Percentiles rank a stretch among this genome's conserved stretches.
Conservation (phyloP, 2,888 invertebrate genomes). For the Xanthostigma xanthostigma region DNA sequence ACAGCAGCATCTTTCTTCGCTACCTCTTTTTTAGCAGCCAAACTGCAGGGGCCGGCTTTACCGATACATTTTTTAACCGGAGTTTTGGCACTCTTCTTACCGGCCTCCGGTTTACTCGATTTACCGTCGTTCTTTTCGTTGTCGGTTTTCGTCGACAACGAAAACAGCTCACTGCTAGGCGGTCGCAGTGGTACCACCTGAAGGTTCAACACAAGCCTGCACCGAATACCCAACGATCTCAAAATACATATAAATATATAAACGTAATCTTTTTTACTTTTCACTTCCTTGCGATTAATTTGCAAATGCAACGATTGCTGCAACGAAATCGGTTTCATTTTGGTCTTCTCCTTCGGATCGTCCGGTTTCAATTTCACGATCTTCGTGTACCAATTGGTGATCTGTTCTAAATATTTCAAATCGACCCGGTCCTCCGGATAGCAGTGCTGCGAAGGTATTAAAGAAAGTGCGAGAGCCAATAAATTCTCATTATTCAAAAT, state of each 20-base stretch:
- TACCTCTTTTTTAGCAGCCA: conserved; percentile 8
- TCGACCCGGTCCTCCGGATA: conserved; percentile 62
- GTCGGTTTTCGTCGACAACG: conserved; percentile 32
- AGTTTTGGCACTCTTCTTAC: conserved; percentile 6
- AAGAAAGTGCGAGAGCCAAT: conserved; percentile 50
- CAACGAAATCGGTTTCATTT: conserved; percentile 21
- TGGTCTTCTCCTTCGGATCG: conserved; percentile 16
- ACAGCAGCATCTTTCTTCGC: conserved; percentile 8
- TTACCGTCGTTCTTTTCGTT: conserved; percentile 9
- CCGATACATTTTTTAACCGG: conserved; percentile 7
- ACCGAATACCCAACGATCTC: conserved; percentile 66
- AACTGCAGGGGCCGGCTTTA: conserved; percentile 11
- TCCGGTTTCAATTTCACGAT: conserved; percentile 34
- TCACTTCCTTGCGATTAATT: conserved; percentile 44
- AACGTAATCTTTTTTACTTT: conserved; percentile 52
- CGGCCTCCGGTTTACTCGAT: conserved; percentile 3
- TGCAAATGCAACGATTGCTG: conserved; percentile 35
- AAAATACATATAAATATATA: conserved; percentile 62
- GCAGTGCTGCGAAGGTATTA: conserved; percentile 58
- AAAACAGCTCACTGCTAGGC: conserved; percentile 43
- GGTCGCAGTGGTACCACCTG: conserved; percentile 62
- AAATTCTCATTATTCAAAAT: conserved; percentile 50
- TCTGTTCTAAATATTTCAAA: conserved; percentile 58
- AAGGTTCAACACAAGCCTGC: conserved; percentile 67
- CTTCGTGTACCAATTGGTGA: conserved; percentile 62